Conservation (phyloP, 2,797 vertebrate genomes). For the Phylloscopus collybita region DNA sequence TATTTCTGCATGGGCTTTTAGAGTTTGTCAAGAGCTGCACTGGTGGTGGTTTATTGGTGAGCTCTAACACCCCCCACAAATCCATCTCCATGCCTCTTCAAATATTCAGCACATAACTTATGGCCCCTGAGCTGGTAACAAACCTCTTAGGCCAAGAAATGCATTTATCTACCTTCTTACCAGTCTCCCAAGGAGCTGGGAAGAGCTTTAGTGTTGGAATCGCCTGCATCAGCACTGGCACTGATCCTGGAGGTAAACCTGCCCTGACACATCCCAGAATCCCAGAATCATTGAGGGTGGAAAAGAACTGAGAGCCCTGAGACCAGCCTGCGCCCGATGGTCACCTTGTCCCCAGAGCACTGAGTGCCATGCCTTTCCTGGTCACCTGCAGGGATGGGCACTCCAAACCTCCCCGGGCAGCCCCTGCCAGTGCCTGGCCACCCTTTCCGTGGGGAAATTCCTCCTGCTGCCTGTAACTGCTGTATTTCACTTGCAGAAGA, state of each 20-base stretch:
- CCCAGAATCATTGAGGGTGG: neutral
- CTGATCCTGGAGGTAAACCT: neutral
- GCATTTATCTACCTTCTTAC: neutral
- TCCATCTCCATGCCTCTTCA: neutral
- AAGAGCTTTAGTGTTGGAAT: neutral
- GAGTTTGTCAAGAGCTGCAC: neutral
- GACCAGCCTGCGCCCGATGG: accelerated
- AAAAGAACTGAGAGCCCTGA: neutral
- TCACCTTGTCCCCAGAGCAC: neutral
- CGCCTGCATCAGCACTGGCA: neutral
- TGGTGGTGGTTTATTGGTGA: neutral
- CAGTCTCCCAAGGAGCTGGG: neutral
- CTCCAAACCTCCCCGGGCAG: neutral
- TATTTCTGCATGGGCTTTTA: neutral
- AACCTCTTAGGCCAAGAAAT: neutral
- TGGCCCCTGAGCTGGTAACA: neutral
- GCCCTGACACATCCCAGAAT: neutral
- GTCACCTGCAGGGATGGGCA: neutral
- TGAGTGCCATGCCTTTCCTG: neutral
- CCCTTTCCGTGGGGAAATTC: neutral
- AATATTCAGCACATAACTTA: constrained; percentile 18
- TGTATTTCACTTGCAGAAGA: neutral
- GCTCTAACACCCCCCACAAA: neutral
- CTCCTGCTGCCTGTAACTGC: neutral
- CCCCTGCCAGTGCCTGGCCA: neutral